Base-by-base conservation (phyloP, 1,140 invertebrate species). In the Drosophila bocki region DNA sequence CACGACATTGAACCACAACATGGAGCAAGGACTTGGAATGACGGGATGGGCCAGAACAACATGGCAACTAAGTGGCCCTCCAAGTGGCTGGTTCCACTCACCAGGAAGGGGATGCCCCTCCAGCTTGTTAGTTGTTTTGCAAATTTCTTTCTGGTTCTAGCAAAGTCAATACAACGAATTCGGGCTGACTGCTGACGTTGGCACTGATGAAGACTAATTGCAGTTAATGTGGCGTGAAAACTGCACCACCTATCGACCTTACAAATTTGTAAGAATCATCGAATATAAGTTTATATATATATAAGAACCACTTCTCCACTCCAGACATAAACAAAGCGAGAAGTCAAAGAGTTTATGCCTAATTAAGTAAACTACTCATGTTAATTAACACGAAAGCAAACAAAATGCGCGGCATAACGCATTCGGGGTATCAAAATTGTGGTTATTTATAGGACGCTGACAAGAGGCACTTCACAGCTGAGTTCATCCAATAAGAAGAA, bases 121-220 rank as follows among this genome's bases (percentile, higher is more conserved):
- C 48, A 41, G 42, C 78, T 85, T 72, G 75, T 88, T 86, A 77
- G 70, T 88, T 82, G 64, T 51, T 64, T 67, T 78, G 75, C 78
- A 80, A 75, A 65, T 53, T 77, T 60, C 58, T 35, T 35, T 47
- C 64, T 56, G 9, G 15, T 59, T 53, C 41, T 54, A 39, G 33
- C 71, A 59, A 75, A 82, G 80, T 82, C 75, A 78, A 65, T 83
- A 60, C 70, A 54, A 51, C 59, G 69, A 51, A 56, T 57, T 76
- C 69, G 48, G 65, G 58, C 59, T 81, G 70, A 72, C 50, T 80
- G 75, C 65, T 76, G 70, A 39, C 67, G 64, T 77, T 83, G 80
- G 59, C 74, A 88, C 74, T 90, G 85, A 90, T 85, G 82, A 90
- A 91, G 85, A 90, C 86, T 90, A 90, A 90, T 90, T 90, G 75